phyloP scores from a whole-genome alignment of 2,888 invertebrate species.

The Salticus scenicus region DNA sequence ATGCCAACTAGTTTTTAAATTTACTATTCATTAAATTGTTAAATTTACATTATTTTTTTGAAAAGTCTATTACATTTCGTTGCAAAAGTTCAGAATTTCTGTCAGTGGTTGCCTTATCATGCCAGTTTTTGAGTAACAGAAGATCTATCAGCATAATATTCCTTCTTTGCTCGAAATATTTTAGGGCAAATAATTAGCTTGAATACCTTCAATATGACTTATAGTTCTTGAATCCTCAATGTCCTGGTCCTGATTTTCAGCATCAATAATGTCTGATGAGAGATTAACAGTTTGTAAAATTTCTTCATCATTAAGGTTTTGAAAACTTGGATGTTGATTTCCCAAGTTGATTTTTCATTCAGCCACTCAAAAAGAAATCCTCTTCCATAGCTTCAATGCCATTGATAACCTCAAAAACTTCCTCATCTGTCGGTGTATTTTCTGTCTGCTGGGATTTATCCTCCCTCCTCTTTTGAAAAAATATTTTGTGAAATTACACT shows the following conservation, averaged over 20 bases:
- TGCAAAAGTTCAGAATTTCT: conserved; percentile 4
- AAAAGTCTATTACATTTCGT: neutral
- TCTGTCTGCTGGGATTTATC: too few species aligned
- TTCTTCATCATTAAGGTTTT: neutral
- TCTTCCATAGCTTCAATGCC: too few species aligned
- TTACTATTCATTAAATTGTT: neutral
- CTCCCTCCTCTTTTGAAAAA: too few species aligned
- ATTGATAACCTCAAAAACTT: too few species aligned
- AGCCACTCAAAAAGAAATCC: too few species aligned
- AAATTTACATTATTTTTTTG: neutral
- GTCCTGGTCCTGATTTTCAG: neutral
- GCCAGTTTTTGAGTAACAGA: neutral
- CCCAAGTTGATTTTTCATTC: too few species aligned
- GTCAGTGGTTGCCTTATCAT: neutral
- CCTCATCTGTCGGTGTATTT: too few species aligned
- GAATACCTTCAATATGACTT: neutral
- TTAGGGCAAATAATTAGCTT: neutral
- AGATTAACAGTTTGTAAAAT: neutral
- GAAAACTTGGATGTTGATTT: too few species aligned
- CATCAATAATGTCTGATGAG: neutral
- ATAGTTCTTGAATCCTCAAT: neutral
- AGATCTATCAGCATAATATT: neutral
- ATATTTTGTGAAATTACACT: too few species aligned
- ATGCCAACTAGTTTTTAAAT: neutral
- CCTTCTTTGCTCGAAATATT: neutral